Base-by-base conservation (phyloP, 2,797 vertebrate genomes). In the Rhabdophis nuchalis region DNA sequence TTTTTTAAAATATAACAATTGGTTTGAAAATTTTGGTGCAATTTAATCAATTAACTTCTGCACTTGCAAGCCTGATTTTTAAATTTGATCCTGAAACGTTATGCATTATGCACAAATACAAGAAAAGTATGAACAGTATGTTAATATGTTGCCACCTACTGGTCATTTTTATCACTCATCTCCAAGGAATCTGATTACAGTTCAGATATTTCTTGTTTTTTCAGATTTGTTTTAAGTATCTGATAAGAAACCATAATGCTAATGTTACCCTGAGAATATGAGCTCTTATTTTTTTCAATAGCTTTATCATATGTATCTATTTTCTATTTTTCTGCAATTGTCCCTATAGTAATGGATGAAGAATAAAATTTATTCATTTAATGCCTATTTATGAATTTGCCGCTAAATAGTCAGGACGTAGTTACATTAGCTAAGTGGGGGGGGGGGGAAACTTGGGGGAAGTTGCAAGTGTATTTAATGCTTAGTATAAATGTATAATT, bases 101-200 rank as follows among this genome's bases (percentile, higher is more conserved):
- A 89, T 88, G 90, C 5, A 93, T n/a, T n/a, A n/a, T n/a, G n/a
- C 32, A 87, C 89, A 1, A 95, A 89, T 46, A 50, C 0, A 91
- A 6, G 29, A 10, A 82, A 91, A 68, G 54, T 4, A 88, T 2
- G 23, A 36, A 58, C 96, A 96, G 32, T 86, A 93, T 95, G 96
- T 97, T 96, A 95, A 95, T 92, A 96, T 95, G 96, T 93, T 96
- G 97, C 97, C 97, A 97, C 96, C 97, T 98, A 93, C 97, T 91
- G 97, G 97, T 95, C 95, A 93, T 60, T 57, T 41, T 88, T 91
- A 87, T 88, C 94, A 88, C 46, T 68, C 93, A 90, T 94, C n/a
- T 14, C 1, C 10, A 23, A 20, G 89, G 29, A 90, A 90, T n/a
- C 29, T 32, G 56, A 32, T 18, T 52, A 29, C 2, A 11, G 1